Evolutionary conservation across 2,797 vertebrate genomes (phyloP).

Genomic region (Muscicapa comitata): DNA sequence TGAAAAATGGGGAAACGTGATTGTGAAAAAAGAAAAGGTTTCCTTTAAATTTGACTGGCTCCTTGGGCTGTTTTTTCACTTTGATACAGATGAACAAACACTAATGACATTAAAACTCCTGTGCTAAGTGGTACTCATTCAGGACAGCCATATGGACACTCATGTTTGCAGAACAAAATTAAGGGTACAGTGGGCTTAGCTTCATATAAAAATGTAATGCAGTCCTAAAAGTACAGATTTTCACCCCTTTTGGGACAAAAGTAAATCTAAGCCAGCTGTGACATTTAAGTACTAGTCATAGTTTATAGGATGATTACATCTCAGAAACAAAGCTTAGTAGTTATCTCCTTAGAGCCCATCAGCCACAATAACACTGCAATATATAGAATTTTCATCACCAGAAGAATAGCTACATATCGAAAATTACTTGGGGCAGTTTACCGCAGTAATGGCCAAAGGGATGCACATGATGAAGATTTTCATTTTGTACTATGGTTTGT

Average conservation of each 20-base stretch:
- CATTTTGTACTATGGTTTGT: not conserved
- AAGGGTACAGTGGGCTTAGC: not conserved
- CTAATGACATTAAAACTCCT: not conserved
- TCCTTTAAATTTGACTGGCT: not conserved
- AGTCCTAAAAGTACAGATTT: not conserved
- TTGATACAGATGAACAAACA: not conserved
- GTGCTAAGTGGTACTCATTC: not conserved
- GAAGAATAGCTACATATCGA: not conserved
- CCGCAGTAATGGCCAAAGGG: not conserved
- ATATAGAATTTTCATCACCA: not conserved
- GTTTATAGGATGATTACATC: not conserved
- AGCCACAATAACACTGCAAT: not conserved
- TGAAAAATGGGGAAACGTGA: not conserved
- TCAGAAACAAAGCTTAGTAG: not conserved
- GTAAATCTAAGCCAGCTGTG: not conserved
- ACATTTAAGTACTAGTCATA: not conserved
- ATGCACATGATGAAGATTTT: not conserved
- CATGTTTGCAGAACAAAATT: not conserved
- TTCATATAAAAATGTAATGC: not conserved
- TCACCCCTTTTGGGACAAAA: not conserved
- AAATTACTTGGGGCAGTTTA: not conserved
- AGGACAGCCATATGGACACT: not conserved
- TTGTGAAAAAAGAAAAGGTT: not conserved
- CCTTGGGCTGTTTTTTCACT: not conserved
- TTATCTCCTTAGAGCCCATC: not conserved